Base-by-base conservation (phyloP, 1,140 invertebrate species). In the Scaptomyza montana region DNA sequence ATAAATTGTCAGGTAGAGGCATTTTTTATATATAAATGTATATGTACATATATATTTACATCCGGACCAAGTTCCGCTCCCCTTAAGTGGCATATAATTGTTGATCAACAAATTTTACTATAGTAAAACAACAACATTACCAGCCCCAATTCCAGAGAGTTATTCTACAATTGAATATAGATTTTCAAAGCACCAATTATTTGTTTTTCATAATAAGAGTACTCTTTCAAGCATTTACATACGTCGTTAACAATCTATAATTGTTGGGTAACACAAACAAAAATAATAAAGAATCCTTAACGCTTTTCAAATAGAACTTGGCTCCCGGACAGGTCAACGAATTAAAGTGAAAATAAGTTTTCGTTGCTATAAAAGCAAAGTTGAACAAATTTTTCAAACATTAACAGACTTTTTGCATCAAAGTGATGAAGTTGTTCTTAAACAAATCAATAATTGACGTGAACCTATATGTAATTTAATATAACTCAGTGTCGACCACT, bases 21-120 rank as follows among this genome's bases (percentile, higher is more conserved):
- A 50, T 68, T 69, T 49, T 56, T 41, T 55, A 25, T 19, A 21
- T 21, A 2, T 21, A 2, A 2, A 2, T 21, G 1, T 21, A 2
- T 25, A 16, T 25, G 2, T 25, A 25, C 3, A 25, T 3, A 25
- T 25, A 25, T 25, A 25, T 25, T 25, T 25, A 56, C 47, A 68
- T 74, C 68, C 73, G 80, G 68, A 36, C 39, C 28, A 30, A 63
- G 25, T 71, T 65, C 6, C 63, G 47, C 80, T 70, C 62, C 74
- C 76, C 12, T 54, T 74, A 36, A 8, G 9, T 39, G 51, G 8
- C 43, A 49, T 57, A 45, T 54, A 64, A 54, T 47, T 43, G 53
- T 68, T 51, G 41, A 43, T 49, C 67, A 62, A 67, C 39, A 49
- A 43, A 67, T 76, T 77, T 12, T 13, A 65, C 67, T 72, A 47